Percentiles rank a stretch among this genome's conserved stretches.
Evolutionary conservation across 2,113 vertebrate genomes (phyloP).

Genomic region (Heliornis fulica): DNA sequence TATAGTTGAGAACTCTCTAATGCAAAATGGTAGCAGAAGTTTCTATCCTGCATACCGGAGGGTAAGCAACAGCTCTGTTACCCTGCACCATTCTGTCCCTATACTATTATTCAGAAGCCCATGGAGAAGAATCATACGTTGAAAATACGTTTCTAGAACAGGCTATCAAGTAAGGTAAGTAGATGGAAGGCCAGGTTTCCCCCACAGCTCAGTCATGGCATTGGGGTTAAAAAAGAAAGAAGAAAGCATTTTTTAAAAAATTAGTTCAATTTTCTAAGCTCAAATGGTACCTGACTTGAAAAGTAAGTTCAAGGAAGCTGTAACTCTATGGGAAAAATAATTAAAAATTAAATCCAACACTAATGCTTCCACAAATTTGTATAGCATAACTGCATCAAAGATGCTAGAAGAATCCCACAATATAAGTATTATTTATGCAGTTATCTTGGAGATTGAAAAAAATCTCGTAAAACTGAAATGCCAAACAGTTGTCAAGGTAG

Average conservation of each 20-base stretch:
- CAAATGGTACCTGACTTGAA: neutral
- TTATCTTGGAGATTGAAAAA: neutral
- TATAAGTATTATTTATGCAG: neutral
- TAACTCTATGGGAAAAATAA: too few species aligned
- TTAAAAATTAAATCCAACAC: too few species aligned
- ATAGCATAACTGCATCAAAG: neutral
- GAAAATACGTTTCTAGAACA: neutral
- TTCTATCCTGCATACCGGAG: rapidly evolving
- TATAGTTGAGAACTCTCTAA: neutral
- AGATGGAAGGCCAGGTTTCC: neutral
- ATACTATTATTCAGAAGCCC: neutral
- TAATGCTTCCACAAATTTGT: neutral
- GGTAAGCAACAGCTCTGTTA: rapidly evolving
- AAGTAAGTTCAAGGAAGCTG: neutral
- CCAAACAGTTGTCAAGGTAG: neutral
- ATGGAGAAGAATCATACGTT: neutral
- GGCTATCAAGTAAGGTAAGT: neutral
- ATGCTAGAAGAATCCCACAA: neutral
- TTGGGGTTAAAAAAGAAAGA: neutral
- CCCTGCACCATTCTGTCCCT: neutral
- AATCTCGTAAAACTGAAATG: neutral
- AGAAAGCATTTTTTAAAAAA: rapidly evolving
- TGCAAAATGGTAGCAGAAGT: neutral
- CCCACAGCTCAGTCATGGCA: neutral
- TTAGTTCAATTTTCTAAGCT: neutral